Percentiles rank a stretch among this genome's conserved stretches.
These are phyloP conservation scores for Labeo catla DNA, from an alignment of 2,113 vertebrate genomes.

Conservation along the genomic window DNA sequence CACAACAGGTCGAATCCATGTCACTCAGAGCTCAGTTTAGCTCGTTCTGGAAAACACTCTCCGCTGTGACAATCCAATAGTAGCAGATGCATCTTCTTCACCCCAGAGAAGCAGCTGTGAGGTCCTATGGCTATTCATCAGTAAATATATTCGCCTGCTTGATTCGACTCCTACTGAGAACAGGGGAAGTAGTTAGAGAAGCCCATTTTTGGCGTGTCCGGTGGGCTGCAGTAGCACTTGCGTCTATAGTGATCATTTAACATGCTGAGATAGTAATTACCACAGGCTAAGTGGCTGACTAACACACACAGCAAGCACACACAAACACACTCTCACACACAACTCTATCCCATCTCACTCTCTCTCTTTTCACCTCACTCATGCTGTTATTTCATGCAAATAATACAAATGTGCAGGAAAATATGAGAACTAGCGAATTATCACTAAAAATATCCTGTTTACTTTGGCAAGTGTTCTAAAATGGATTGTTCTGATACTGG, in stretches of 20 bases:
- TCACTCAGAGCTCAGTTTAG: not conserved
- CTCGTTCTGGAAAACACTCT: not conserved
- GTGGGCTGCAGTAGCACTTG: constrained; percentile 61
- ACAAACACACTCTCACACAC: not conserved
- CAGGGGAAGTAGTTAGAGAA: constrained; percentile 48
- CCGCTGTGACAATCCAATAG: constrained; percentile 34
- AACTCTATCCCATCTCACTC: constrained; percentile 22
- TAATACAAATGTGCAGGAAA: constrained; percentile 15
- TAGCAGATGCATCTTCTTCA: constrained; percentile 49
- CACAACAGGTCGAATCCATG: not conserved
- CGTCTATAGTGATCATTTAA: constrained; percentile 63
- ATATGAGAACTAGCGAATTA: constrained; percentile 4
- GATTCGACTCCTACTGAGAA: constrained; percentile 48
- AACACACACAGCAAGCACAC: constrained; percentile 42
- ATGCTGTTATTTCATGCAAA: constrained; percentile 52
- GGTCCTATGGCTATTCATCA: constrained; percentile 48
- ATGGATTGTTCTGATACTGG: not conserved
- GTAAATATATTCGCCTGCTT: constrained; percentile 41
- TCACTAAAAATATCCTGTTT: not conserved
- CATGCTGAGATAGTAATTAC: constrained; percentile 67
- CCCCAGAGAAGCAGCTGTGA: constrained; percentile 53
- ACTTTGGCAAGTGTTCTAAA: not conserved
- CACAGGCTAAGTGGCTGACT: constrained; percentile 58
- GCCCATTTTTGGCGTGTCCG: constrained; percentile 58
- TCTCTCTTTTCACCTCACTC: constrained; percentile 31